Conservation (phyloP, 2,888 invertebrate genomes). For the Bimastos eiseni region DNA sequence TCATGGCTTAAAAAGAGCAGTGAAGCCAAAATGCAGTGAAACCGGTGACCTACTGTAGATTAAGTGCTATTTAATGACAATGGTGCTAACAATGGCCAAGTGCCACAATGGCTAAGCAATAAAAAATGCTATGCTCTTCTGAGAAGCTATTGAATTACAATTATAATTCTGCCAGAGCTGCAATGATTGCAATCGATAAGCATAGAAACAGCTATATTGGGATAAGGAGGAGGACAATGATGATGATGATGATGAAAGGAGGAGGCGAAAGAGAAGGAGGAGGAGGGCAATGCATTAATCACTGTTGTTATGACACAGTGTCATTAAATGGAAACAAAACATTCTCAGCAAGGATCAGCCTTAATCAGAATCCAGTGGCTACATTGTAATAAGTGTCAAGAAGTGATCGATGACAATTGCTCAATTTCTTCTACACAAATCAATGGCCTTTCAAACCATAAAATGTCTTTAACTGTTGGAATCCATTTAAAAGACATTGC, state of each 20-base stretch:
- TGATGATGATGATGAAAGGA: not conserved
- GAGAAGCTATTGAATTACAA: not conserved
- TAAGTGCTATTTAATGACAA: not conserved
- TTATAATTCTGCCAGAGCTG: not conserved
- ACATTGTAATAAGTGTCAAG: no score
- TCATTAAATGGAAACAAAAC: no score
- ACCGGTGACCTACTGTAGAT: not conserved
- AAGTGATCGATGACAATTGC: no score
- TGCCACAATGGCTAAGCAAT: not conserved
- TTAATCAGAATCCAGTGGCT: no score
- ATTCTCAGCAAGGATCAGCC: no score
- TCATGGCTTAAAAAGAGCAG: not conserved
- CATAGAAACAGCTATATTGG: not conserved
- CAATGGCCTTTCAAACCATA: no score
- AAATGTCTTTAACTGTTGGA: not conserved
- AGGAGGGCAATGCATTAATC: not conserved
- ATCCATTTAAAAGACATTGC: no score
- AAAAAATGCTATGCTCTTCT: not conserved
- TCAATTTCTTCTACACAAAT: no score
- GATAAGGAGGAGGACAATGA: not conserved
- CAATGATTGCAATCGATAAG: not conserved
- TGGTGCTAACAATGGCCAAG: not conserved
- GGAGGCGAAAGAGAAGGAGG: no score
- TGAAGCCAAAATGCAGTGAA: not conserved
- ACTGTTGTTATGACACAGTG: no score